Evolutionary conservation across 2,113 vertebrate genomes (phyloP).

Genomic region (Heterochromis multidens): DNA sequence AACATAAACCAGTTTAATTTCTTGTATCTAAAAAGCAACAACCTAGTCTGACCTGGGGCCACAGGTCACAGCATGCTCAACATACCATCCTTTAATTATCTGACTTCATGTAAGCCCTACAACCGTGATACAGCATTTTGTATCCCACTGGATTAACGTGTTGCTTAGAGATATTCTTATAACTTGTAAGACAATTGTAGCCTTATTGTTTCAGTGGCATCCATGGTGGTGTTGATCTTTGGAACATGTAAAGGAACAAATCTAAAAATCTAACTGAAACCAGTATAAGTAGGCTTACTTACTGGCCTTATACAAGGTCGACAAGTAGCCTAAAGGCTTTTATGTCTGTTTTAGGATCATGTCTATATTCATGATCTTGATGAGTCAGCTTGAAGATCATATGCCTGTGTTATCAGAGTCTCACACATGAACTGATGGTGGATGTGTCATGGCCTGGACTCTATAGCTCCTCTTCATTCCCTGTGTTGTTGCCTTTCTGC

Average conservation of each 20-base stretch:
- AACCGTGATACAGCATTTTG: not conserved
- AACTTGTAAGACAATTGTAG: not conserved
- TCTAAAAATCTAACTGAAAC: not conserved
- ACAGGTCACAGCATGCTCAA: not conserved
- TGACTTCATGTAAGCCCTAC: not conserved
- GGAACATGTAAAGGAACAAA: not conserved
- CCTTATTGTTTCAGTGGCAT: not conserved
- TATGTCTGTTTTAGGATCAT: not conserved
- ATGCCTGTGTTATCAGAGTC: not conserved
- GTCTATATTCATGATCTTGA: not conserved
- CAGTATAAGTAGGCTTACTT: no score
- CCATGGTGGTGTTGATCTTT: not conserved
- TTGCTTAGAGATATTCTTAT: not conserved
- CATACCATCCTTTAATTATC: not conserved
- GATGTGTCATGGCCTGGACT: not conserved
- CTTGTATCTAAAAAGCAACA: no score
- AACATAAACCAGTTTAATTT: no score
- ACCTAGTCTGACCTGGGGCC: not conserved
- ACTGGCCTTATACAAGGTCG: not conserved
- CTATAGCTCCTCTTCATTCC: not conserved
- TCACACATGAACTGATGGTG: not conserved
- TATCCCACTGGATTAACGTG: not conserved
- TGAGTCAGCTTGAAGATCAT: not conserved
- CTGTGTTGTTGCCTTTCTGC: not conserved
- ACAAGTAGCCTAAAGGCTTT: not conserved